Evolutionary conservation across 2,113 vertebrate genomes (phyloP), one percentile per base, ranked within the genome.

Genomic region (Formicarius rufipectus): DNA sequence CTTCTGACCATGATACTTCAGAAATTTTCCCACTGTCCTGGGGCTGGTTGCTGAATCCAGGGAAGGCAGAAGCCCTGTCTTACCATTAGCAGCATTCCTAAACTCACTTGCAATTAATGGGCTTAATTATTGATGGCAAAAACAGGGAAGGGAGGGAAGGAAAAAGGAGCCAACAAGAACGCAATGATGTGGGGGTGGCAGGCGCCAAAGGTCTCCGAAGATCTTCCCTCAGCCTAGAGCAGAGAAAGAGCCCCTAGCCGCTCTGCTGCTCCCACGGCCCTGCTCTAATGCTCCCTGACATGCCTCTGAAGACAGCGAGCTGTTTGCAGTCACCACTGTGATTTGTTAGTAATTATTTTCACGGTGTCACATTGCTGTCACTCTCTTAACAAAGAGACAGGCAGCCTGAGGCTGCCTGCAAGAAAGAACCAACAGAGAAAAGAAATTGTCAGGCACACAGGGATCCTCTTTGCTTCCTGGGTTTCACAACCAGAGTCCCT

Each of bases 291-390:
- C 99, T 98, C 98, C 98, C 98, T 99, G 99, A 99, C 99, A 99
- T 98, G 98, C 98, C 98, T 99, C 99, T 99, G 99, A 99, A 99
- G 99, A 98, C 98, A 98, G 98, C 97, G 98, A 99, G 98, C 99
- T 99, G 99, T 99, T 99, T 99, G 98, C 99, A 99, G 99, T 99
- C 99, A 99, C 99, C 99, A 98, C 98, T 97, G 98, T 99, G 99
- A 99, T 99, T 99, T 99, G 99, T 99, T 99, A 99, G 99, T 99
- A 99, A 99, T 99, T 99, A 99, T 99, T 99, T 99, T 99, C 99
- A 99, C 98, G 97, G 99, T 99, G 99, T 99, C 99, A 99, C 99
- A 98, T 98, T 98, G 99, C 99, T 99, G 99, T 99, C 99, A 99
- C 97, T 98, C 98, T 98, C 98, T 98, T 98, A 99, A 98, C 98